A percentile compares a stretch with the other conserved stretches of the same genome.
Conservation (phyloP, 2,113 vertebrate species). For the Conger conger region DNA sequence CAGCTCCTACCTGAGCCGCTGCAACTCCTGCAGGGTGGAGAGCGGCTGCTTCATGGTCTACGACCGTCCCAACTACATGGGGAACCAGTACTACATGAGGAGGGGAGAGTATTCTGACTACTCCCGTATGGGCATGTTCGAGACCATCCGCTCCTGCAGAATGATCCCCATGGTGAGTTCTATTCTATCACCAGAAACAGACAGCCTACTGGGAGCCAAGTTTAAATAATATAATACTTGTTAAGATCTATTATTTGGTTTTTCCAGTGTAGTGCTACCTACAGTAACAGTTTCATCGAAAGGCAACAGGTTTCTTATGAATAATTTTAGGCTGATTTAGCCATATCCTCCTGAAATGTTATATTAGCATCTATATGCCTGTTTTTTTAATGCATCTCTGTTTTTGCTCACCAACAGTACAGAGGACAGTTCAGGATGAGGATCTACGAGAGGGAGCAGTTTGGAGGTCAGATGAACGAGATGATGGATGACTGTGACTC, state of each 20-base stretch:
- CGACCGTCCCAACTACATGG: constrained; percentile 66
- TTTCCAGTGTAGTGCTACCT: too few species aligned
- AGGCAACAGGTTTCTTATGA: too few species aligned
- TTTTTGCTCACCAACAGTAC: constrained; percentile 44
- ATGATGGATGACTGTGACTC: constrained; percentile 58
- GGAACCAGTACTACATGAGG: constrained; percentile 59
- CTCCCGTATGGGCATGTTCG: constrained; percentile 35
- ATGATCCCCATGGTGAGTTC: constrained; percentile 61
- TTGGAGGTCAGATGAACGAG: constrained; percentile 51
- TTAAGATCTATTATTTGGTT: too few species aligned
- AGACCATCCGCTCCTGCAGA: constrained; percentile 67
- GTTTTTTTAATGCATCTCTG: not conserved
- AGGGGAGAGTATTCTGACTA: constrained; percentile 70
- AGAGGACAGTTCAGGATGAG: constrained; percentile 55
- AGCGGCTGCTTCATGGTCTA: constrained; percentile 66
- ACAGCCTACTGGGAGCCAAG: not conserved
- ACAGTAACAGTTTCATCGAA: too few species aligned
- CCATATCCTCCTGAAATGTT: too few species aligned
- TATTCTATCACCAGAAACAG: not conserved
- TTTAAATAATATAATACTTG: too few species aligned
- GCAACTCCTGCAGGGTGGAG: constrained; percentile 61
- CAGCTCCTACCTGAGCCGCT: constrained; percentile 59
- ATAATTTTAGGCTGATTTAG: too few species aligned
- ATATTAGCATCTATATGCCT: not conserved
- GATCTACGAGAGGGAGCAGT: constrained; percentile 53